Evolutionary conservation across 2,113 vertebrate species (phyloP).

Genomic region (Bothrops jararaca): DNA sequence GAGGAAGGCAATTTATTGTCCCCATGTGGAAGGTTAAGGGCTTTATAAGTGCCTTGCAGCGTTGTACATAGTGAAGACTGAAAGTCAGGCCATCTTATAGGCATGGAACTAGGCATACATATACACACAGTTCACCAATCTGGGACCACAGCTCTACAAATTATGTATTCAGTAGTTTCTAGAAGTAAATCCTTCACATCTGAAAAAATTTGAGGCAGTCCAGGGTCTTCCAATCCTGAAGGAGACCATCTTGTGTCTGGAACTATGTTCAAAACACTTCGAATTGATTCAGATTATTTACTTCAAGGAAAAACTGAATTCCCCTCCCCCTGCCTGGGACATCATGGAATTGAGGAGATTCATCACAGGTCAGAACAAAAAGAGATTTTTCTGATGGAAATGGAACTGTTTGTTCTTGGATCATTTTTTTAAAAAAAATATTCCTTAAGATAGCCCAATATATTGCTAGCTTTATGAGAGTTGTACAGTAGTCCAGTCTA

Average conservation of each 20-base stretch:
- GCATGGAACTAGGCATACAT: not conserved
- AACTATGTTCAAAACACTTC: not conserved
- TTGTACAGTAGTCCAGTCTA: not conserved
- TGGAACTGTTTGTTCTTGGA: not conserved
- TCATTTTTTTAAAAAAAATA: not conserved
- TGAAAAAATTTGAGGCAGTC: not conserved
- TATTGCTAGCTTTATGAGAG: not conserved
- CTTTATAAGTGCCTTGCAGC: not conserved
- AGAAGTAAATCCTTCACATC: not conserved
- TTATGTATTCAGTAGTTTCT: not conserved
- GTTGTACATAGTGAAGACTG: not conserved
- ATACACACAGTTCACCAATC: not conserved
- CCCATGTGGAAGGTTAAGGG: not conserved
- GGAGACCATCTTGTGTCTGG: not conserved
- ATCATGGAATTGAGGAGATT: not conserved
- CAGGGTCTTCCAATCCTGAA: not conserved
- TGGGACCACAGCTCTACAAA: not conserved
- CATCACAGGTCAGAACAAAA: not conserved
- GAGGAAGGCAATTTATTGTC: not conserved
- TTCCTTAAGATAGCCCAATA: not conserved
- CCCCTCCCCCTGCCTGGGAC: not conserved
- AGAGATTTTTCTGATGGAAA: not conserved
- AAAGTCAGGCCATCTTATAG: not conserved
- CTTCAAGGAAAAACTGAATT: not conserved
- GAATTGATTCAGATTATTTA: not conserved